Conservation (phyloP, 2,113 vertebrate genomes). For the Eurypyga helias region DNA sequence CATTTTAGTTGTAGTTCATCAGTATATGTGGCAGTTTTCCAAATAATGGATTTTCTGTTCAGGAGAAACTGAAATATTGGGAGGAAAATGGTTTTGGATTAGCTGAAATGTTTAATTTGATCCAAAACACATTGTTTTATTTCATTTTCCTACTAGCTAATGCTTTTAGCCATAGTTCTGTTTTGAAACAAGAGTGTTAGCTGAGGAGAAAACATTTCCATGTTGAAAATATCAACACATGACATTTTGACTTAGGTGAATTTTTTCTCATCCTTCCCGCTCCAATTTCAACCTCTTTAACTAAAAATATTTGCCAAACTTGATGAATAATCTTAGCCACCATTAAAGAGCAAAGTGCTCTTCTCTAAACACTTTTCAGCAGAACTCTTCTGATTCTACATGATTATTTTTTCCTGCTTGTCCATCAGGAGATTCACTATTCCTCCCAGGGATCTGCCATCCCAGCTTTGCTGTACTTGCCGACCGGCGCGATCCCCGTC, state of each 20-base stretch:
- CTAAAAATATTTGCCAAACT: slow-evolving; percentile 51
- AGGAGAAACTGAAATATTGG: slow-evolving; percentile 22
- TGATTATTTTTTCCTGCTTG: neutral
- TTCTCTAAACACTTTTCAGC: neutral
- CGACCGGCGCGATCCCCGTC: accelerated
- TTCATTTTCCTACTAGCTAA: slow-evolving; percentile 55
- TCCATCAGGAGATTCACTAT: neutral
- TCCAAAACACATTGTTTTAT: slow-evolving; percentile 38
- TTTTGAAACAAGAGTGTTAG: slow-evolving; percentile 59
- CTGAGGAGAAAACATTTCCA: slow-evolving; percentile 56
- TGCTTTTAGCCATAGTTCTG: slow-evolving; percentile 5
- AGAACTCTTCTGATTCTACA: neutral
- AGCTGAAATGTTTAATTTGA: slow-evolving; percentile 18
- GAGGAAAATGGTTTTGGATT: slow-evolving; percentile 49
- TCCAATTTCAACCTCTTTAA: slow-evolving; percentile 17
- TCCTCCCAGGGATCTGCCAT: neutral
- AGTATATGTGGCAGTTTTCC: neutral
- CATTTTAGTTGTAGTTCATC: neutral
- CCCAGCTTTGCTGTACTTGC: neutral
- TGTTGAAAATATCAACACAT: slow-evolving; percentile 56
- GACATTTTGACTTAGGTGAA: slow-evolving; percentile 57
- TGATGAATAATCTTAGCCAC: slow-evolving; percentile 54
- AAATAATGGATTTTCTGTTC: slow-evolving; percentile 56
- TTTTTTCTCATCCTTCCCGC: slow-evolving; percentile 7
- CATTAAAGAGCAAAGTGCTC: neutral